A percentile compares a stretch with the other conserved stretches of the same genome.
Evolutionary conservation across 1,140 invertebrate species (phyloP).

Genomic region (Theocolax elegans): DNA sequence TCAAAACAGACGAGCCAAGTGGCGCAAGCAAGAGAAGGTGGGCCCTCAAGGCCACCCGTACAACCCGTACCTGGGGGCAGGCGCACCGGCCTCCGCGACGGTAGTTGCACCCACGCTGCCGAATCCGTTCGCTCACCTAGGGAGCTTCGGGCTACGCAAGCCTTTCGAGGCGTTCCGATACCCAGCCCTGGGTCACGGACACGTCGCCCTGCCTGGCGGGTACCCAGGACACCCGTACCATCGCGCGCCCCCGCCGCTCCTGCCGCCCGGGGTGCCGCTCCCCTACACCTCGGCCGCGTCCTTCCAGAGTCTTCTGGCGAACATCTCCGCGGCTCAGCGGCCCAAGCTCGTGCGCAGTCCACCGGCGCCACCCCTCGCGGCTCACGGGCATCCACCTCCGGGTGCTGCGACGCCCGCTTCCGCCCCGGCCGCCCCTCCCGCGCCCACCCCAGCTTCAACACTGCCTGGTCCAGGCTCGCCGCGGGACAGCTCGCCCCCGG

Average conservation of each 20-base stretch:
- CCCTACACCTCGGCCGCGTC: constrained; percentile 76
- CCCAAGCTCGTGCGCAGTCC: constrained; percentile 71
- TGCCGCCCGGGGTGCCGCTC: constrained; percentile 75
- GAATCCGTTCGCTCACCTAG: constrained; percentile 81
- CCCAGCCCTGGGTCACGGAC: constrained; percentile 66
- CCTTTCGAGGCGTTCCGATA: constrained; percentile 83
- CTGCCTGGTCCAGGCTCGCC: constrained; percentile 43
- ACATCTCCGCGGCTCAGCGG: constrained; percentile 77
- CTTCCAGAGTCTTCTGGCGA: constrained; percentile 86
- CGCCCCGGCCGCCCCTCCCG: constrained; percentile 48
- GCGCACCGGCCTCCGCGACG: constrained; percentile 68
- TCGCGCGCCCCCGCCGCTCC: constrained; percentile 72
- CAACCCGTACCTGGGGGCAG: constrained; percentile 80
- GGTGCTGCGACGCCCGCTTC: constrained; percentile 50
- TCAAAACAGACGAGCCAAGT: constrained; percentile 92
- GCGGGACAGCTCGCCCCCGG: constrained; percentile 54
- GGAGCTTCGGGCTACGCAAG: constrained; percentile 78
- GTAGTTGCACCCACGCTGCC: constrained; percentile 78
- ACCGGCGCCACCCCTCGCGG: constrained; percentile 68
- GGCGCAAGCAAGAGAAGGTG: constrained; percentile 93
- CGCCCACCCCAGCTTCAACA: constrained; percentile 63
- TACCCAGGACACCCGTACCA: constrained; percentile 67
- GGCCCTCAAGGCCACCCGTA: constrained; percentile 91
- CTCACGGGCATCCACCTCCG: constrained; percentile 54
- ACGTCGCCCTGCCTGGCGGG: constrained; percentile 42